phyloP scores from a whole-genome alignment of 2,797 vertebrate species.

The Sciurus carolinensis region DNA sequence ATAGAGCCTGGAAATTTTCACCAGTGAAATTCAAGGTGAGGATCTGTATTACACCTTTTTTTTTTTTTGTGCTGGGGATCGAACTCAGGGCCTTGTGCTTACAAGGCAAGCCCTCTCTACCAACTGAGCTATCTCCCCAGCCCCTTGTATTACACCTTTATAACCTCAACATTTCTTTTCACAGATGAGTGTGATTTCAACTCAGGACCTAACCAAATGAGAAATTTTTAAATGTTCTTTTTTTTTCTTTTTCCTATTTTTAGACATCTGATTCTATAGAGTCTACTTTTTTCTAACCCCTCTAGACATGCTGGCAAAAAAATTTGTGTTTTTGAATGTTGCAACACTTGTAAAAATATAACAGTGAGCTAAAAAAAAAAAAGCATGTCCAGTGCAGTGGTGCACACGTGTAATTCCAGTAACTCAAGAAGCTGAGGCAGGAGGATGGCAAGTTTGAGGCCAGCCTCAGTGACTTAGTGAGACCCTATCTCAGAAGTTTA shows the following conservation, averaged over 20 bases:
- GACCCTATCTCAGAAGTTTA: too few species aligned
- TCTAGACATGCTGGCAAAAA: conserved; percentile 58
- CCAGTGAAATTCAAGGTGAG: conserved; percentile 4
- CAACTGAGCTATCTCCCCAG: too few species aligned
- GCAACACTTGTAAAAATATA: conserved; percentile 70
- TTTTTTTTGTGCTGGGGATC: too few species aligned
- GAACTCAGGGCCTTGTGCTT: too few species aligned
- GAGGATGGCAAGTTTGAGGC: too few species aligned
- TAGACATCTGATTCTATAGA: conserved; percentile 35
- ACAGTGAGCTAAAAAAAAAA: neutral
- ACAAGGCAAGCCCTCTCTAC: too few species aligned
- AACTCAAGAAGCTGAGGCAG: too few species aligned
- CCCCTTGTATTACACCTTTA: neutral
- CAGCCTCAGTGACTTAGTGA: too few species aligned
- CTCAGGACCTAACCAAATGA: neutral
- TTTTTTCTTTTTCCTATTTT: conserved; percentile 47
- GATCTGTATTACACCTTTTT: neutral
- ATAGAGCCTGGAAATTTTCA: neutral
- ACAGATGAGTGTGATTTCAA: too few species aligned
- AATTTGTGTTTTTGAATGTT: conserved; percentile 12
- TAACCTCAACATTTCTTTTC: too few species aligned
- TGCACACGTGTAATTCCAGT: too few species aligned
- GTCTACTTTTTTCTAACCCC: conserved; percentile 44
- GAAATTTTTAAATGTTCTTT: conserved; percentile 5
- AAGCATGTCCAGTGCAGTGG: too few species aligned